Evolutionary conservation across 2,113 vertebrate genomes (phyloP).

Genomic region (Camelus bactrianus): DNA sequence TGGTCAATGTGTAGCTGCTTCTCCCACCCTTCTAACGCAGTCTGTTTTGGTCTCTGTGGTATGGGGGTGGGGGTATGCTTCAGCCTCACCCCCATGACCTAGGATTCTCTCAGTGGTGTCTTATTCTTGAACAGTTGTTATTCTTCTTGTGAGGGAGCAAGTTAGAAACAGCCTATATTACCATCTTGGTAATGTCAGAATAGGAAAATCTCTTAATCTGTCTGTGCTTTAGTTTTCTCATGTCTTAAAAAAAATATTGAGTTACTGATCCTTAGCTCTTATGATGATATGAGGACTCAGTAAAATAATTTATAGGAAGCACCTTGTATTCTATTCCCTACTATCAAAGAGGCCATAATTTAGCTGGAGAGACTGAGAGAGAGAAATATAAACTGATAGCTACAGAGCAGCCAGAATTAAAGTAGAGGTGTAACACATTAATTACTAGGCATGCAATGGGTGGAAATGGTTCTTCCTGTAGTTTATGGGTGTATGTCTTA

Average conservation of each 20-base stretch:
- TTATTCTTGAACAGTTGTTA: neutral
- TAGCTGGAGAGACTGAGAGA: neutral
- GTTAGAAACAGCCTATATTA: neutral
- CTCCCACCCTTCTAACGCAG: neutral
- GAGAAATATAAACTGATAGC: neutral
- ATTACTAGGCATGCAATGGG: neutral
- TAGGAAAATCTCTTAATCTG: neutral
- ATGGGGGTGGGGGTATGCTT: neutral
- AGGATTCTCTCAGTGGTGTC: neutral
- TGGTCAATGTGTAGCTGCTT: neutral
- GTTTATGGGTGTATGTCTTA: neutral
- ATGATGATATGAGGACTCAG: neutral
- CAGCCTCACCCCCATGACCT: neutral
- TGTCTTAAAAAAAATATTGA: conserved; percentile 17
- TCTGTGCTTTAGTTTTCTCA: neutral
- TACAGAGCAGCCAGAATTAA: neutral
- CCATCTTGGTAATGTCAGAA: neutral
- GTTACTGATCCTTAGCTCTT: neutral
- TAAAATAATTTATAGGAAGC: neutral
- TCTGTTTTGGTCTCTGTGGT: neutral
- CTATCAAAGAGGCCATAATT: neutral
- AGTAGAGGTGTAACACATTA: neutral
- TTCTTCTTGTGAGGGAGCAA: neutral
- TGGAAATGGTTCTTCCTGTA: neutral
- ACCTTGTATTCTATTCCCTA: neutral